A percentile compares a stretch with the other conserved stretches of the same genome.
These are phyloP conservation scores for Moxostoma hubbsi DNA, from an alignment of 2,797 vertebrate species.

Conservation along the genomic window DNA sequence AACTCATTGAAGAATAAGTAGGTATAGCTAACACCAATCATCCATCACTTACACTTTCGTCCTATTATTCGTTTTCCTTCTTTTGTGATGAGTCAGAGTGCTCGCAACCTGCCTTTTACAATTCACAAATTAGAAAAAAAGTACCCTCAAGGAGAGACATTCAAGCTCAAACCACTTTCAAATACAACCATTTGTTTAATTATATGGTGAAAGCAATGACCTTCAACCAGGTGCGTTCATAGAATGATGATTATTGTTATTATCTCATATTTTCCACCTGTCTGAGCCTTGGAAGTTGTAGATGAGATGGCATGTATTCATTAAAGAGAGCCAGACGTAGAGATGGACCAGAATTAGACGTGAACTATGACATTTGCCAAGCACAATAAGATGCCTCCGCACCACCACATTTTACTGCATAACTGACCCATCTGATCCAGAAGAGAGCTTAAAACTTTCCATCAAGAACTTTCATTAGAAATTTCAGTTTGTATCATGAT, in stretches of 20 bases:
- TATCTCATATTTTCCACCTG: conserved; percentile 57
- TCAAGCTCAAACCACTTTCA: conserved; percentile 24
- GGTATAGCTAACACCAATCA: conserved; percentile 6
- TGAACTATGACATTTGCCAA: conserved; percentile 40
- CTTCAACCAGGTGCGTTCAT: conserved; percentile 47
- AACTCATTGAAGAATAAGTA: conserved; percentile 15
- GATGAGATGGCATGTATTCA: conserved; percentile 46
- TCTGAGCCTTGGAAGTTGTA: conserved; percentile 33
- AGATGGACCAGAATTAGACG: conserved; percentile 53
- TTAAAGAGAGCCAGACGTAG: conserved; percentile 40
- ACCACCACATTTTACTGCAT: not conserved
- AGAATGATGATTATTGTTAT: conserved; percentile 58
- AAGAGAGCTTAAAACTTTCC: not conserved
- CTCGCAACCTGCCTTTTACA: conserved; percentile 11
- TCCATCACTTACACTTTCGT: conserved; percentile 9
- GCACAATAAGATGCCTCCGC: not conserved
- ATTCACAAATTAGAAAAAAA: conserved; percentile 7
- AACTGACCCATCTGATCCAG: not conserved
- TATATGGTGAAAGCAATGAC: conserved; percentile 48
- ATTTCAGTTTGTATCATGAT: not conserved
- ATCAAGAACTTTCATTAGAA: not conserved
- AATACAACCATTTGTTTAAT: conserved; percentile 46
- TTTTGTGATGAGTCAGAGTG: not conserved
- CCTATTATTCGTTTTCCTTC: conserved; percentile 1
- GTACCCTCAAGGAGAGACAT: conserved; percentile 15